These are phyloP conservation scores for Melopsittacus undulatus DNA, from an alignment of 2,797 vertebrate species.

Conservation along the genomic window DNA sequence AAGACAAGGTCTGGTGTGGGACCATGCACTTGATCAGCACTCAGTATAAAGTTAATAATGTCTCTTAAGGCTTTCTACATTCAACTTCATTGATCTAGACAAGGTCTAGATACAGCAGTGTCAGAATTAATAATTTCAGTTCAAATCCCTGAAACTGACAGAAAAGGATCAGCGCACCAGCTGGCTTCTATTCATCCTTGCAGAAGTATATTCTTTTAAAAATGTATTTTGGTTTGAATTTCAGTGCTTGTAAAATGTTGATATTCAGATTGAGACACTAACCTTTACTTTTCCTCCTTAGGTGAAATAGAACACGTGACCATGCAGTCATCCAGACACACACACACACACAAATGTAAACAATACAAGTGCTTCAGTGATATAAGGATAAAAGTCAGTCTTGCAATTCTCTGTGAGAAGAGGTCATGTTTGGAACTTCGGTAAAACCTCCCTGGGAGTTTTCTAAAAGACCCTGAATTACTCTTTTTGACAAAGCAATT, in stretches of 20 bases:
- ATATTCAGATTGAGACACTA: constrained; percentile 7
- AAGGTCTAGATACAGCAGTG: background rate
- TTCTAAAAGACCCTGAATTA: constrained; percentile 16
- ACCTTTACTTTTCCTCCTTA: constrained; percentile 43
- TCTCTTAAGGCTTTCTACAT: background rate
- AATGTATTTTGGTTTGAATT: constrained; percentile 1
- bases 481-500: constrained; percentile 58
- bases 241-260: constrained; percentile 27
- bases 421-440: background rate
- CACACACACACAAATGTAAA: background rate
- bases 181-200: background rate
- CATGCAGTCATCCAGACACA: background rate
- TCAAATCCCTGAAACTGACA: background rate
- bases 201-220: constrained; percentile 3
- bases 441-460: background rate
- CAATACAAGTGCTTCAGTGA: background rate
- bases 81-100: constrained; percentile 1
- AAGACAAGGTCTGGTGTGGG: background rate
- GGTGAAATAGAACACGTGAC: background rate
- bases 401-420: background rate
- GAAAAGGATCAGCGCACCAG: background rate
- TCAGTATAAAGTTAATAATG: background rate
- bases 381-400: constrained; percentile 15
- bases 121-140: constrained; percentile 26
- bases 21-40: background rate